These are phyloP conservation scores for Hypercompe scribonia DNA, from an alignment of 2,888 invertebrate genomes.

Conservation along the genomic window DNA sequence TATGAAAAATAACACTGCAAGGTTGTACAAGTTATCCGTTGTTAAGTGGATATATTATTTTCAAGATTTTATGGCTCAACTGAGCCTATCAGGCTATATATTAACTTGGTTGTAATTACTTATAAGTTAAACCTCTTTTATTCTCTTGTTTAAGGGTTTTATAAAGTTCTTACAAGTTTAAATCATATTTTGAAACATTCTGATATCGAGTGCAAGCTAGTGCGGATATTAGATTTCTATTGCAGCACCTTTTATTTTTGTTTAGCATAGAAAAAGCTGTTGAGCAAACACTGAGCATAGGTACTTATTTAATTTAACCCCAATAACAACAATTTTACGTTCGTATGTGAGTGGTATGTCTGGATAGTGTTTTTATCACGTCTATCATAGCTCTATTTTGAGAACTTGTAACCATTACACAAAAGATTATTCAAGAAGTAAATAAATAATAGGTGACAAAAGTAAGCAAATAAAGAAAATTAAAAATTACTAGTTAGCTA, in stretches of 20 bases:
- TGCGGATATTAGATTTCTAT: too few relatives aligned
- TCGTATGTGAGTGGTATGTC: background rate
- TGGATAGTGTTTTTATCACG: background rate
- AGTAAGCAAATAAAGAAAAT: background rate
- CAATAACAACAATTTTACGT: background rate
- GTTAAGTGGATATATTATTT: too few relatives aligned
- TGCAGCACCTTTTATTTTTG: background rate
- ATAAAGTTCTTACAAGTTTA: too few relatives aligned
- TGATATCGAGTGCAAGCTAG: too few relatives aligned
- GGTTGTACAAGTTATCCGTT: too few relatives aligned
- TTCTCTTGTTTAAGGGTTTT: too few relatives aligned
- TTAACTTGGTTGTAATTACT: too few relatives aligned
- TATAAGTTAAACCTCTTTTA: too few relatives aligned
- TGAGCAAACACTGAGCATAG: background rate
- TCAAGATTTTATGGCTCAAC: background rate
- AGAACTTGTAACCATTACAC: too few relatives aligned
- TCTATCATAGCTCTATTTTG: too few relatives aligned
- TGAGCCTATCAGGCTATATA: background rate
- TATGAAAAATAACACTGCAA: background rate
- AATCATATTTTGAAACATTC: too few relatives aligned
- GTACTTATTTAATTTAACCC: background rate
- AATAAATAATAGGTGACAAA: background rate
- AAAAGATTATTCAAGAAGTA: background rate
- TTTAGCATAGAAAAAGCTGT: background rate
- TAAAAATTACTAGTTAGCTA: too few relatives aligned